Evolutionary conservation across 2,113 vertebrate genomes (phyloP), one percentile per base, ranked within the genome.

Genomic region (Agelaius phoeniceus): DNA sequence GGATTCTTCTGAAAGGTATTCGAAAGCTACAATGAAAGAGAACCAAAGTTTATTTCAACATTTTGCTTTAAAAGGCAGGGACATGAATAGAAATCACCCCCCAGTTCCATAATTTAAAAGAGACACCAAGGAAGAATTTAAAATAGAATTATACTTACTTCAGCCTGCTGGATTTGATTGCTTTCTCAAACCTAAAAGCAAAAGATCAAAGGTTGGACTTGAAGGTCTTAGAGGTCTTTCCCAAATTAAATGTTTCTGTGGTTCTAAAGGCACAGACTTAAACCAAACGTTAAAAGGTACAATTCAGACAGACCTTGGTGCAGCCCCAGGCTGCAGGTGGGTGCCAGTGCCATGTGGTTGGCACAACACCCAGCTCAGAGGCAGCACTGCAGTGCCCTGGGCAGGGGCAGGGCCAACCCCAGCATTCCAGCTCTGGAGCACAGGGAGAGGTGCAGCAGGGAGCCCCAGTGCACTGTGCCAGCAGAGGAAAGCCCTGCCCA

Each of bases 1-100:
- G 94, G 52, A 98, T 98, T 85, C 98, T 98, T 65, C 97, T 96
- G 93, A 98, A 81, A 39, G 98, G 97, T 33, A 96, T 76, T 37
- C 96, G 97, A 55, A 97, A 15, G 78, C 98, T 98, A 24, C 58
- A 97, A 95, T 0, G 2, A 92, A 35, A 96, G 58, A 78, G 8
- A 93, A 93, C 8, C n/a, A 58, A 84, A 6, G 63, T 39, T 75
- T 66, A 79, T 26, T 43, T 59, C 73, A 91, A 18, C 1, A 18
- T n/a, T 49, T 22, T 81, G 66, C 18, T 44, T 31, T 33, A 59
- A 26, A 86, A 59, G 28, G 37, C 37, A 54, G 23, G 27, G 49
- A 54, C 13, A 12, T 0, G 1, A 65, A 15, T 0, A 66, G 5
- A 77, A 35, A 10, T 20, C 65, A 12, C 11, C 6, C 7, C 17